Evolutionary conservation across 2,113 vertebrate species (phyloP).

Genomic region (Odobenus rosmarus): DNA sequence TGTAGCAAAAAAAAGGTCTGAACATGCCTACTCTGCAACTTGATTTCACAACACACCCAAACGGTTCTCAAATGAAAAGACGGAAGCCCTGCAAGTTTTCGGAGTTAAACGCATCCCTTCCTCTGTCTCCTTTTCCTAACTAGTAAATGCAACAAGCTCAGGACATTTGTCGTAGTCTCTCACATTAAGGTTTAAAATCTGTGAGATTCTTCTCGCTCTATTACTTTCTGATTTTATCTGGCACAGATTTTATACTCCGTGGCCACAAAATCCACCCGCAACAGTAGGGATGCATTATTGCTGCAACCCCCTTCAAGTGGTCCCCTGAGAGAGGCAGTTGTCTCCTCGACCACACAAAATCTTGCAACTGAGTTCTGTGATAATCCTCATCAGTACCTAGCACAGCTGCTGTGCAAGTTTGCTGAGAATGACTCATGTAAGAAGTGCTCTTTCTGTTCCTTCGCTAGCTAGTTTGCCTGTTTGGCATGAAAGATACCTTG

Average conservation of each 20-base stretch:
- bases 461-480: slow-evolving; percentile 53
- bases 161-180: slow-evolving; percentile 60
- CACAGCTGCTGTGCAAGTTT: slow-evolving; percentile 71
- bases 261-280: slow-evolving; percentile 47
- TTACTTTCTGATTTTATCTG: slow-evolving; percentile 80
- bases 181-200: slow-evolving; percentile 43
- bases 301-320: slow-evolving; percentile 70
- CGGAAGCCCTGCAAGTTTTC: slow-evolving; percentile 67
- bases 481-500: slow-evolving; percentile 71
- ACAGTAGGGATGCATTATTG: slow-evolving; percentile 61
- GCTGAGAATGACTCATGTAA: slow-evolving; percentile 58
- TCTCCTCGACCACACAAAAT: slow-evolving; percentile 66
- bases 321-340: slow-evolving; percentile 68
- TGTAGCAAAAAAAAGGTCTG: slow-evolving; percentile 86
- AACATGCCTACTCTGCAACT: slow-evolving; percentile 84
- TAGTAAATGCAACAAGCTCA: slow-evolving; percentile 24
- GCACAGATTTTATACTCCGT: slow-evolving; percentile 56
- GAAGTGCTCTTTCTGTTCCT: slow-evolving; percentile 58
- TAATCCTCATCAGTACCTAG: slow-evolving; percentile 62
- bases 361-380: slow-evolving; percentile 71
- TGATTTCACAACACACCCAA: slow-evolving; percentile 81
- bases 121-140: neutral
- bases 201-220: slow-evolving; percentile 58
- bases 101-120: slow-evolving; percentile 69
- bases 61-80: slow-evolving; percentile 79